phyloP scores from a whole-genome alignment of 2,888 invertebrate genomes.

The Eilema sororculum region DNA sequence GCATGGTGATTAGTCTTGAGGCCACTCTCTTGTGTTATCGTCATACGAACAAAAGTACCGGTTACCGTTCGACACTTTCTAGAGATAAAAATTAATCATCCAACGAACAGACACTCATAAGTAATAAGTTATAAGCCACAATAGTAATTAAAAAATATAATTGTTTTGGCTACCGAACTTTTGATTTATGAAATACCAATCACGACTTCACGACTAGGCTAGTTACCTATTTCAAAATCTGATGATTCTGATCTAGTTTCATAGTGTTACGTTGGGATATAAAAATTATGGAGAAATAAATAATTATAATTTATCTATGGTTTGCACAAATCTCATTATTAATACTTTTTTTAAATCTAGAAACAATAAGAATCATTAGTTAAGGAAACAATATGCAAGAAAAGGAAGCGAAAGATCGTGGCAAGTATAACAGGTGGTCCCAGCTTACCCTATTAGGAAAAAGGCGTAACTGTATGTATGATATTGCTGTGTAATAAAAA shows the following conservation, averaged over 20 bases:
- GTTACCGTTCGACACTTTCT: conserved; percentile 50
- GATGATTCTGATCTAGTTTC: not conserved
- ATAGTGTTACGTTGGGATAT: not conserved
- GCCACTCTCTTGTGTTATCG: conserved; percentile 50
- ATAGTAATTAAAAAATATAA: conserved; percentile 34
- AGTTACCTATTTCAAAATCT: not conserved
- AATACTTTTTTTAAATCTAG: no score
- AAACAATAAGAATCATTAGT: no score
- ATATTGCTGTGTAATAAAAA: conserved; percentile 10
- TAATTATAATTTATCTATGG: conserved; percentile 23
- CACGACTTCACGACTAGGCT: not conserved
- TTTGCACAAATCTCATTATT: not conserved
- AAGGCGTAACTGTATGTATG: no score
- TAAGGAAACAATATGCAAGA: not conserved
- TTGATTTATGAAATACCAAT: not conserved
- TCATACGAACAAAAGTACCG: conserved; percentile 46
- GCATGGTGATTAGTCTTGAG: conserved; percentile 62
- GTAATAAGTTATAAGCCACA: conserved; percentile 21
- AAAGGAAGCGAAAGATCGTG: not conserved
- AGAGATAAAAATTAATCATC: conserved; percentile 50
- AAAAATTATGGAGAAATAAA: not conserved
- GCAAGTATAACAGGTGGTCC: not conserved
- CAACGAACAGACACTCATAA: conserved; percentile 31
- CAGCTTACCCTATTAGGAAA: not conserved
- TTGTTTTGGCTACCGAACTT: conserved; percentile 29